phyloP scores from a whole-genome alignment of 2,113 vertebrate genomes.

The Clarias gariepinus region DNA sequence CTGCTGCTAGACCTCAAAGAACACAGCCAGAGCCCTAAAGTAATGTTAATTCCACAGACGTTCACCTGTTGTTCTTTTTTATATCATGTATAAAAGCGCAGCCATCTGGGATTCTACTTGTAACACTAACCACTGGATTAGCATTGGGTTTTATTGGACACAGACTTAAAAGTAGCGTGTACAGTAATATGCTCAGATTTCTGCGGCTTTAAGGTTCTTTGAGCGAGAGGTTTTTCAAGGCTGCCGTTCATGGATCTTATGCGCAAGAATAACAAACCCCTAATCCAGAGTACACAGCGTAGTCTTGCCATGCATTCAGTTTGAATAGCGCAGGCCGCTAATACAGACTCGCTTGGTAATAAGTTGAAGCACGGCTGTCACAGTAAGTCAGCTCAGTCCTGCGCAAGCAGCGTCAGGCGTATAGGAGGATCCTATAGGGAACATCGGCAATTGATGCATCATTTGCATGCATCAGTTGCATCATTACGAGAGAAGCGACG shows the following conservation, averaged over 20 bases:
- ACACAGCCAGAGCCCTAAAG: background rate
- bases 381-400: background rate
- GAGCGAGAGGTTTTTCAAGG: background rate
- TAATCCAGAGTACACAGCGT: too few relatives aligned
- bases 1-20: conserved; percentile 21
- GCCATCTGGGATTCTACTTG: background rate
- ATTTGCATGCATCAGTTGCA: conserved; percentile 53
- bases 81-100: background rate
- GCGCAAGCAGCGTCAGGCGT: background rate
- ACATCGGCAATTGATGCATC: conserved; percentile 61
- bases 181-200: background rate
- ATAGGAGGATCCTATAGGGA: conserved; percentile 57
- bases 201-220: background rate
- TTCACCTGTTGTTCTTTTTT: conserved; percentile 4
- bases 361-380: background rate
- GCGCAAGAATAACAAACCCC: background rate
- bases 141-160: background rate
- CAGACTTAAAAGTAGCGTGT: background rate
- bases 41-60: conserved; percentile 7
- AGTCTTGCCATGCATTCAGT: background rate
- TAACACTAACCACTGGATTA: background rate
- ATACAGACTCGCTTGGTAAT: background rate
- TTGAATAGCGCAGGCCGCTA: background rate
- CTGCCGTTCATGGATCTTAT: background rate
- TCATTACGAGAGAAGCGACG: conserved; percentile 53